Conservation (phyloP, 2,888 invertebrate species). For the Emmelina monodactyla region DNA sequence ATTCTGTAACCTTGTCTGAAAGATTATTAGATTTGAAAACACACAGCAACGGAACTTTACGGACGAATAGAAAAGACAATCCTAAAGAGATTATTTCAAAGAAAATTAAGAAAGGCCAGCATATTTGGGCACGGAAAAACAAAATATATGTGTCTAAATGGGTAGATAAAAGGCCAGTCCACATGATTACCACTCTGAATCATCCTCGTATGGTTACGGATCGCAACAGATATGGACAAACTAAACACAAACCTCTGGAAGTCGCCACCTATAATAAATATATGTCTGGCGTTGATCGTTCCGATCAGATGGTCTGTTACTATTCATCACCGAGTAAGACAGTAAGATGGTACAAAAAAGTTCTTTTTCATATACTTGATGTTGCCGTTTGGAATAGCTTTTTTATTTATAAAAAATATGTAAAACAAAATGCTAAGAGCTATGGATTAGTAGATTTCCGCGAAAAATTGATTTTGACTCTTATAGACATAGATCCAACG, state of each 20-base stretch:
- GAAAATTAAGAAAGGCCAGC: conserved; percentile 11
- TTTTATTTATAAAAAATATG: conserved; percentile 2
- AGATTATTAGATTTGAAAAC: conserved; percentile 9
- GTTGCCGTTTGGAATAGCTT: conserved; percentile 7
- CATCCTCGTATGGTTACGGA: conserved; percentile 5
- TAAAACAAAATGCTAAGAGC: background rate
- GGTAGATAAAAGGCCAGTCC: conserved; percentile 11
- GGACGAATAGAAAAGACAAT: conserved; percentile 13
- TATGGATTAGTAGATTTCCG: conserved; percentile 1
- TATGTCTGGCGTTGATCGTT: conserved; percentile 14
- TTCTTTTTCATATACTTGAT: conserved; percentile 8
- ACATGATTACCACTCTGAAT: conserved; percentile 10
- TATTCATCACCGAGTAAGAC: conserved; percentile 13
- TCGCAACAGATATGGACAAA: conserved; percentile 6
- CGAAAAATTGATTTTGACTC: background rate
- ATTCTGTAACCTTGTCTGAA: conserved; percentile 8
- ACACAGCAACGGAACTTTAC: conserved; percentile 10
- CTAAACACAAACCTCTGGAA: conserved; percentile 10
- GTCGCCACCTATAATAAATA: conserved; percentile 11
- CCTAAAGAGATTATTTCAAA: conserved; percentile 6
- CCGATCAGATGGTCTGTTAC: conserved; percentile 14
- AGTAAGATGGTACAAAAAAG: conserved; percentile 13
- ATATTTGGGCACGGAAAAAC: conserved; percentile 8
- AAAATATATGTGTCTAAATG: conserved; percentile 11
- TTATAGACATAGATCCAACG: background rate